These are phyloP conservation scores for Vanessa atalanta DNA, from an alignment of 1,140 invertebrate species.

Conservation along the genomic window DNA sequence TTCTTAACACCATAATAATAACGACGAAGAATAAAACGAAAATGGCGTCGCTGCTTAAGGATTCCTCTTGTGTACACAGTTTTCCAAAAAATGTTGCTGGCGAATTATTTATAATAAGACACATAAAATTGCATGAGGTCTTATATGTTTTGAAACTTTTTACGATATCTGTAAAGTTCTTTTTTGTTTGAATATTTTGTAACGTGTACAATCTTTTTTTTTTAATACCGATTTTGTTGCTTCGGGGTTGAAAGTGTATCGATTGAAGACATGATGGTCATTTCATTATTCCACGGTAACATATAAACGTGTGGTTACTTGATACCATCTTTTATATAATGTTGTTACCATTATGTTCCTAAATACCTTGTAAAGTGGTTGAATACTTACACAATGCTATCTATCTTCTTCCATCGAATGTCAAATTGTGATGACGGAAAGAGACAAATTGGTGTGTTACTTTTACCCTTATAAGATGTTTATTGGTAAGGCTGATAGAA, in stretches of 20 bases:
- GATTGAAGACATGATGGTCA: slow-evolving; percentile 56
- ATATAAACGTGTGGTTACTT: slow-evolving; percentile 39
- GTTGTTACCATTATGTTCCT: too few relatives aligned
- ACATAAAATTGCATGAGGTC: slow-evolving; percentile 42
- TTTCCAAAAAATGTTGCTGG: slow-evolving; percentile 54
- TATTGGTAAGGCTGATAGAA: too few relatives aligned
- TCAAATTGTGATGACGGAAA: too few relatives aligned
- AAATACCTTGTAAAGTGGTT: too few relatives aligned
- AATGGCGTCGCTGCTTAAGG: slow-evolving; percentile 48
- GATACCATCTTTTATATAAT: too few relatives aligned
- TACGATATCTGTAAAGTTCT: slow-evolving; percentile 56
- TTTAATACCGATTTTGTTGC: slow-evolving; percentile 52
- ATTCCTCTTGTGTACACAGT: slow-evolving; percentile 61
- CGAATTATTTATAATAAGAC: slow-evolving; percentile 67
- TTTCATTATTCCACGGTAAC: slow-evolving; percentile 70
- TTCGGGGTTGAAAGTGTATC: slow-evolving; percentile 62
- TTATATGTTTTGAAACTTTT: slow-evolving; percentile 63
- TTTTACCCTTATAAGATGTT: too few relatives aligned
- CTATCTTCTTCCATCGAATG: too few relatives aligned
- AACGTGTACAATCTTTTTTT: slow-evolving; percentile 33
- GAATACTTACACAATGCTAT: too few relatives aligned
- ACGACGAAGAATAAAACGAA: background rate
- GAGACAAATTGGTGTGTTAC: too few relatives aligned
- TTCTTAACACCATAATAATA: background rate
- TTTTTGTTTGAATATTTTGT: slow-evolving; percentile 49